Conservation (phyloP, 2,797 vertebrate species). For the Etheostoma nigrum region DNA sequence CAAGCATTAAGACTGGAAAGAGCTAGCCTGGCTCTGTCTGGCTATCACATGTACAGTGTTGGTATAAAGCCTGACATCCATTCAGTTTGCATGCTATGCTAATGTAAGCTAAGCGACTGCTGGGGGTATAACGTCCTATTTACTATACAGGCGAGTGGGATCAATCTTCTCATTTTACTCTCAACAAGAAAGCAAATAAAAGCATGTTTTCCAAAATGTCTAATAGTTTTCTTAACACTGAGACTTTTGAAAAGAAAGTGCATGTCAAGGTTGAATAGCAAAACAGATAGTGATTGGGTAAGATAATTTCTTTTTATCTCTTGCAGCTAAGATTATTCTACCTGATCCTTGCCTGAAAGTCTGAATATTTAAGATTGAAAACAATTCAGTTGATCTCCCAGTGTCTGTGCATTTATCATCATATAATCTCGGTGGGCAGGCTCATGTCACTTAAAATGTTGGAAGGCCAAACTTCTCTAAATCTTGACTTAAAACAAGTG, state of each 20-base stretch:
- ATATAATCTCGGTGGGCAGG: constrained; percentile 5
- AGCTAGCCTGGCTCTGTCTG: background rate
- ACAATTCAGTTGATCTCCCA: background rate
- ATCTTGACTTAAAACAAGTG: background rate
- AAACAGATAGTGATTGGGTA: constrained; percentile 3
- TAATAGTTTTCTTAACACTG: background rate
- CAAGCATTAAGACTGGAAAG: background rate
- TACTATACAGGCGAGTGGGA: background rate
- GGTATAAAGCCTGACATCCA: no score
- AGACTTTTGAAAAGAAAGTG: background rate
- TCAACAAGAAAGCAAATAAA: background rate
- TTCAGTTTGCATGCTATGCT: background rate
- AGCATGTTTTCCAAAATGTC: background rate
- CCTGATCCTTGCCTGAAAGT: constrained; percentile 17
- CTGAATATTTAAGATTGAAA: constrained; percentile 24
- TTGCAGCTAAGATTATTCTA: constrained; percentile 11
- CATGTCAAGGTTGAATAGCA: background rate
- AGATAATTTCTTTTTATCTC: background rate
- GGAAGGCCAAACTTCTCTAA: constrained; percentile 11
- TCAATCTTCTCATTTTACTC: background rate
- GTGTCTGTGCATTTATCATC: constrained; percentile 24
- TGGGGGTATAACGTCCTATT: background rate
- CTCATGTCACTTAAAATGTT: constrained; percentile 16
- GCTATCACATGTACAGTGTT: no score
- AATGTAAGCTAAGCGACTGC: background rate